A percentile compares a stretch with the other conserved stretches of the same genome.
These are phyloP conservation scores for Danio aesculapii DNA, from an alignment of 2,797 vertebrate species.

Conservation along the genomic window DNA sequence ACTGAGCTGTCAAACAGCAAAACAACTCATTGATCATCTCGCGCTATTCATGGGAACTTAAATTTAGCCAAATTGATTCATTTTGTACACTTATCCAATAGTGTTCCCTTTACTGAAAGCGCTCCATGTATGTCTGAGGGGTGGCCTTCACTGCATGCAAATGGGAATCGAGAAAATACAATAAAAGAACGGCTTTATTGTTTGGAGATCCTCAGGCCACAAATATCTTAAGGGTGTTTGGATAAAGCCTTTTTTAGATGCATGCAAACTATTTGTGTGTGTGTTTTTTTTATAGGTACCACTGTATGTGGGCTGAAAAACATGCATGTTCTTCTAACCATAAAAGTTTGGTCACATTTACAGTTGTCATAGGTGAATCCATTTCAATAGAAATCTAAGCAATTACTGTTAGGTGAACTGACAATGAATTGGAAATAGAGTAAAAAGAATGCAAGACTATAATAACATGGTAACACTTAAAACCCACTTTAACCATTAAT, in stretches of 20 bases:
- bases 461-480: no score
- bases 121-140: slow-evolving; percentile 23
- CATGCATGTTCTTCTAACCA: neutral
- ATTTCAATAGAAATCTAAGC: neutral
- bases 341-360: neutral
- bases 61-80: slow-evolving; percentile 31
- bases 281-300: neutral
- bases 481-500: no score
- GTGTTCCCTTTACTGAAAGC: neutral
- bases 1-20: slow-evolving; percentile 52
- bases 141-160: slow-evolving; percentile 59
- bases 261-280: neutral
- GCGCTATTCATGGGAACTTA: slow-evolving; percentile 23
- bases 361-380: neutral
- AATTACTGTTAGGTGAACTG: neutral
- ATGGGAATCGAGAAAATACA: slow-evolving; percentile 30
- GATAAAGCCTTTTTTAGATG: slow-evolving; percentile 35
- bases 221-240: slow-evolving; percentile 53
- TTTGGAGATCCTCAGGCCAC: slow-evolving; percentile 18
- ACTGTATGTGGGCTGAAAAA: neutral
- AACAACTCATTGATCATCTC: slow-evolving; percentile 51
- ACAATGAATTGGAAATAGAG: no score
- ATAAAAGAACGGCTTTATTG: slow-evolving; percentile 25
- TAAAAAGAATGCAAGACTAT: no score
- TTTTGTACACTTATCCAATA: slow-evolving; percentile 6